Conservation (phyloP, 2,113 vertebrate genomes). For the Piaya cayana region DNA sequence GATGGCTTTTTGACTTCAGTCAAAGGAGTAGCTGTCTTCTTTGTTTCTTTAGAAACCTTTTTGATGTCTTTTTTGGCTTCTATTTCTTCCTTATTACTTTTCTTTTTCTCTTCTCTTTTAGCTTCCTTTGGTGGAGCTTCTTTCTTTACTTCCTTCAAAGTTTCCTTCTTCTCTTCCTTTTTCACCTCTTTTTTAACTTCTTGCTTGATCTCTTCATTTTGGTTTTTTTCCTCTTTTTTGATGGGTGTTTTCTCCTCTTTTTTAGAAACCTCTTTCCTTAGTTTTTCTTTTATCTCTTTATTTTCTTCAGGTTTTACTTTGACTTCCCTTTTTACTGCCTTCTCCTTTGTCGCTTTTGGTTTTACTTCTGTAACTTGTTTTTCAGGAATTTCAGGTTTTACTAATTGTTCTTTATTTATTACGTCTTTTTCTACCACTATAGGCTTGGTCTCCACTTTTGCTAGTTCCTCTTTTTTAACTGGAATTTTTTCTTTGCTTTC, state of each 20-base stretch:
- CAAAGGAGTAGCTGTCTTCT: conserved; percentile 76
- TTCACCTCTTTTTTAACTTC: conserved; percentile 83
- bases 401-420: conserved; percentile 73
- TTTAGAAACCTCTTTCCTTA: conserved; percentile 78
- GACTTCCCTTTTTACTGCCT: conserved; percentile 84
- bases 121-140: conserved; percentile 81
- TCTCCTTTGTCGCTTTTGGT: conserved; percentile 84
- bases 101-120: conserved; percentile 86
- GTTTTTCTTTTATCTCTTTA: conserved; percentile 86
- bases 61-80: conserved; percentile 86
- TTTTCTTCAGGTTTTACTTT: conserved; percentile 86
- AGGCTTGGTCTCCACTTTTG: conserved; percentile 77
- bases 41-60: conserved; percentile 84
- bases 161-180: conserved; percentile 83
- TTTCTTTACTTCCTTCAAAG: conserved; percentile 82
- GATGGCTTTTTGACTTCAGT: conserved; percentile 81
- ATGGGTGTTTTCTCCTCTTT: conserved; percentile 75
- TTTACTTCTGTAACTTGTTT: conserved; percentile 86
- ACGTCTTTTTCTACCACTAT: conserved; percentile 77
- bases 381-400: conserved; percentile 81
- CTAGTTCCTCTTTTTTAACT: conserved; percentile 83
- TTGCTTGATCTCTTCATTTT: conserved; percentile 85
- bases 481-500: conserved; percentile 90
- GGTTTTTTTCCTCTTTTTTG: conserved; percentile 81
- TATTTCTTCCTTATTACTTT: conserved; percentile 89